phyloP scores from a whole-genome alignment of 2,797 vertebrate genomes.

The Lateolabrax maculatus region DNA sequence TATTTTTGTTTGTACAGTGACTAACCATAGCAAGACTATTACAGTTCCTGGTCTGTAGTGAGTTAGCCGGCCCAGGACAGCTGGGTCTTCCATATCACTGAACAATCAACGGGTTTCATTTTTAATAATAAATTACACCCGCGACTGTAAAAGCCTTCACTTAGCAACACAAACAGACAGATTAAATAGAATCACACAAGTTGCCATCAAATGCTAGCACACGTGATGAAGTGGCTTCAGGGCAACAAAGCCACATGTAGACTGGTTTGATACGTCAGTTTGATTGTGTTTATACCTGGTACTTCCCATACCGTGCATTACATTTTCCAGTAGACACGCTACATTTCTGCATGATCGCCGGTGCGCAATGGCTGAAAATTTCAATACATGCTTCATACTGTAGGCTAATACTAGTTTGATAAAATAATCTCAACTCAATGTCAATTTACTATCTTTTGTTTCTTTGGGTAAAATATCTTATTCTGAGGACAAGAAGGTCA shows the following conservation, averaged over 20 bases:
- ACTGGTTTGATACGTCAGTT: not conserved
- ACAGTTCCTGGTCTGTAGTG: too few relatives aligned
- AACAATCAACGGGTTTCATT: too few relatives aligned
- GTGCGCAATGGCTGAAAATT: not conserved
- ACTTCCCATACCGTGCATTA: too few relatives aligned
- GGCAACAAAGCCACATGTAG: not conserved
- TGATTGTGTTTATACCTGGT: not conserved
- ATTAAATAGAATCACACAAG: not conserved
- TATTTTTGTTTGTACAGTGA: too few relatives aligned
- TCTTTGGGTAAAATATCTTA: too few relatives aligned
- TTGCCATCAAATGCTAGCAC: not conserved
- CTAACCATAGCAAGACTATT: too few relatives aligned
- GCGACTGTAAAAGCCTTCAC: conserved; percentile 7
- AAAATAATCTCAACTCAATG: not conserved
- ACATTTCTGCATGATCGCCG: too few relatives aligned
- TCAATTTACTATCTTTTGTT: too few relatives aligned
- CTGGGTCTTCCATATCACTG: too few relatives aligned
- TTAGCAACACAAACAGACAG: not conserved
- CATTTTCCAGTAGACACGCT: not conserved
- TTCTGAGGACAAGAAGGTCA: not conserved
- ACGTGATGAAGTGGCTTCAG: not conserved
- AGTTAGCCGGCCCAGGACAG: too few relatives aligned
- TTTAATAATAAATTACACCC: too few relatives aligned
- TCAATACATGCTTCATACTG: not conserved
- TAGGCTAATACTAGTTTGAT: not conserved